Percentiles rank a stretch among this genome's conserved stretches.
These are phyloP conservation scores for chimpanzee (Pan troglodytes) DNA, from an alignment of 2,113 vertebrate genomes.

Conservation along the genomic window NHGRI_mPanTro3-v2.1_pri NC_072412.2:55667001-55667500, in stretches of 20 bases:
- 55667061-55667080: conserved; percentile 59
- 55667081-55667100: conserved; percentile 23
- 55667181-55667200: conserved; percentile 1
- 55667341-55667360: conserved; percentile 41
- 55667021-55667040: conserved; percentile 60
- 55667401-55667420: conserved; percentile 10
- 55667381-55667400: conserved; percentile 53
- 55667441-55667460: conserved; percentile 17
- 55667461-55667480: background rate
- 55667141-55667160: conserved; percentile 32
- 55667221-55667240: conserved; percentile 41
- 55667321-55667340: conserved; percentile 21
- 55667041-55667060: conserved; percentile 53
- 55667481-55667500: conserved; percentile 26
- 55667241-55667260: conserved; percentile 45
- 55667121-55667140: background rate
- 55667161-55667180: background rate
- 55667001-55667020: conserved; percentile 39
- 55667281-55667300: background rate
- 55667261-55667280: conserved; percentile 20
- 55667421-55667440: conserved; percentile 35
- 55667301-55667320: conserved; percentile 25
- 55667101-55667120: background rate
- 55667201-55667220: conserved; percentile 13
- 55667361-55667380: conserved; percentile 28